Evolutionary conservation across 2,113 vertebrate genomes (phyloP).

Genomic region (Semnornis frantzii): DNA sequence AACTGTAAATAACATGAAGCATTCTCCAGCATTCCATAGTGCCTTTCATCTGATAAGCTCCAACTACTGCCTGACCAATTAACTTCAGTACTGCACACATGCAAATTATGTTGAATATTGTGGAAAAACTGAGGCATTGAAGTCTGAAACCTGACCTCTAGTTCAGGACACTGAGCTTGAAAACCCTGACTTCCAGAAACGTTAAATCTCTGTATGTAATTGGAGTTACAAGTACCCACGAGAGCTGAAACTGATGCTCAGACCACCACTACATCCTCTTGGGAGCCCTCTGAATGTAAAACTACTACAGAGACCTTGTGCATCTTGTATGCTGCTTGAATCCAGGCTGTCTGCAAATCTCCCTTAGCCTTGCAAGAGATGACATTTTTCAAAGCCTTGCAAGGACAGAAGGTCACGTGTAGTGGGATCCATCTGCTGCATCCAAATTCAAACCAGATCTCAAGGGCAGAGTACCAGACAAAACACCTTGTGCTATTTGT

Average conservation of each 20-base stretch:
- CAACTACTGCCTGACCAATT: constrained; percentile 33
- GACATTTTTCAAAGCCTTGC: constrained; percentile 8
- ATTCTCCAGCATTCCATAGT: constrained; percentile 36
- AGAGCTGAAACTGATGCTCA: neutral
- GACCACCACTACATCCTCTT: neutral
- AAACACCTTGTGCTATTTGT: neutral
- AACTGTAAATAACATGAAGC: constrained; percentile 2
- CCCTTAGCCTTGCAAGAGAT: neutral
- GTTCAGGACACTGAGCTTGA: constrained; percentile 21
- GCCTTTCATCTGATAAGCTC: constrained; percentile 26
- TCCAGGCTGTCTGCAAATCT: constrained; percentile 5
- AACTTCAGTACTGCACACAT: constrained; percentile 4
- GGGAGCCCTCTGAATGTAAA: neutral
- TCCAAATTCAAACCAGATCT: constrained; percentile 7
- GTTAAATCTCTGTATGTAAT: neutral
- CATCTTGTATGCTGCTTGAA: neutral
- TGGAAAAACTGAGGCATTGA: constrained; percentile 6
- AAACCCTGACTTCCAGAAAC: neutral
- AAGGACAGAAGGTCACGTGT: neutral
- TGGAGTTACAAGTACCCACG: neutral
- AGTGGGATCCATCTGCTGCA: neutral
- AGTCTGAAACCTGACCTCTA: constrained; percentile 12
- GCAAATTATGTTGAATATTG: neutral
- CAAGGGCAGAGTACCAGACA: constrained; percentile 1
- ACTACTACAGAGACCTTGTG: neutral